These are phyloP conservation scores for Caenorhabditis sp. DNA, from an alignment of 2,888 invertebrate genomes.

Conservation along the genomic window DNA sequence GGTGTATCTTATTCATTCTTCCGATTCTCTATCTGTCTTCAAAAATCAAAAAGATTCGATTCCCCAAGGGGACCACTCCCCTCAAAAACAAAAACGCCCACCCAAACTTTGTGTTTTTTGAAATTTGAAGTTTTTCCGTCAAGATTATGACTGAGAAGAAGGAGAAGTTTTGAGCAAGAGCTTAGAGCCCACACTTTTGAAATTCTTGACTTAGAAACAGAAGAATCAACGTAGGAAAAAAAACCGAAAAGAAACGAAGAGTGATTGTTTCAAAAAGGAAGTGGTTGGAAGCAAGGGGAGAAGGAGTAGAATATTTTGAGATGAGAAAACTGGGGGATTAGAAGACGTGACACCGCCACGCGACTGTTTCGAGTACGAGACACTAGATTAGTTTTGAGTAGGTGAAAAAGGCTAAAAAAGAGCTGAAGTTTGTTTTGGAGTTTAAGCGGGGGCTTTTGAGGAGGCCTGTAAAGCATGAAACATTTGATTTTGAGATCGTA, in stretches of 20 bases:
- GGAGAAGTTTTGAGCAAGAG: not conserved
- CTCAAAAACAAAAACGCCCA: slow-evolving; percentile 23
- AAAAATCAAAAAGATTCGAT: slow-evolving; percentile 9
- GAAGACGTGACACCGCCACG: slow-evolving; percentile 24
- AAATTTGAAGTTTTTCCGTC: slow-evolving; percentile 15
- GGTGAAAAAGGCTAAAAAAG: not conserved
- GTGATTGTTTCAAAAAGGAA: slow-evolving; percentile 38
- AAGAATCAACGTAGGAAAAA: slow-evolving; percentile 12
- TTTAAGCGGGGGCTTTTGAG: too few species aligned
- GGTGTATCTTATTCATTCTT: not conserved
- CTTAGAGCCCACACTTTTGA: slow-evolving; percentile 1
- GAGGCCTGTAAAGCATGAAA: too few species aligned
- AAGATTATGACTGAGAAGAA: slow-evolving; percentile 39
- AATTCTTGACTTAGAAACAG: slow-evolving; percentile 18
- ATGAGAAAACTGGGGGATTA: slow-evolving; percentile 16
- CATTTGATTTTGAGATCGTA: too few species aligned
- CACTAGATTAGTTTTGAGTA: slow-evolving; percentile 4
- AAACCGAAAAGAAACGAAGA: slow-evolving; percentile 23
- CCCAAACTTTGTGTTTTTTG: slow-evolving; percentile 25
- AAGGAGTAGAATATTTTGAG: slow-evolving; percentile 11
- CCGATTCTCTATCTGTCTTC: not conserved
- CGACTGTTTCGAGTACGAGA: slow-evolving; percentile 8
- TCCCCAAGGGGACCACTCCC: not conserved
- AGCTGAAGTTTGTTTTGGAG: not conserved
- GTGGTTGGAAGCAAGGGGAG: not conserved